phyloP scores from a whole-genome alignment of 2,113 vertebrate genomes.

The Propithecus coquereli region DNA sequence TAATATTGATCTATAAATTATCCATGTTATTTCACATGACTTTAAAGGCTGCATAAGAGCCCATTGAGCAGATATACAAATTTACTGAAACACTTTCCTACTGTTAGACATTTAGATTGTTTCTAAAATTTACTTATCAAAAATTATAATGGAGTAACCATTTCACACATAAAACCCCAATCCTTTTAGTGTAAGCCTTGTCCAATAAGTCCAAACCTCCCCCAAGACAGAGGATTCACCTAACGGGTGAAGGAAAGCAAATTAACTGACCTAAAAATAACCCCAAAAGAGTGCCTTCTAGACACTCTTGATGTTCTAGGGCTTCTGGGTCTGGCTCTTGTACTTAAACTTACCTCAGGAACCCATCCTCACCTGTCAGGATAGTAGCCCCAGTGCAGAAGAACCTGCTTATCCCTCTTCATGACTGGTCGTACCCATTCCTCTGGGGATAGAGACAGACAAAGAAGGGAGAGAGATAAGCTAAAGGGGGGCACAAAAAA shows the following conservation, averaged over 20 bases:
- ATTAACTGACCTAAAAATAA: constrained; percentile 22
- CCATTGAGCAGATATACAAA: neutral
- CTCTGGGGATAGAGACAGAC: constrained; percentile 81
- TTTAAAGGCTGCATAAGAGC: neutral
- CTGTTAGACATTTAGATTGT: neutral
- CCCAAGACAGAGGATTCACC: neutral
- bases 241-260: fast-evolving
- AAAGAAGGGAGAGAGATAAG: neutral
- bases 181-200: neutral
- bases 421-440: constrained; percentile 99
- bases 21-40: neutral
- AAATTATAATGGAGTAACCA: neutral
- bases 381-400: constrained; percentile 98
- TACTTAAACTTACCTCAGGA: neutral
- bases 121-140: constrained; percentile 24
- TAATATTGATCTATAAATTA: neutral
- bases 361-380: constrained; percentile 91
- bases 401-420: constrained; percentile 97
- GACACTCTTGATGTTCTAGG: neutral
- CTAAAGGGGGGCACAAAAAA: neutral
- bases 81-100: neutral
- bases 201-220: neutral
- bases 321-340: neutral
- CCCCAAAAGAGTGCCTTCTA: neutral
- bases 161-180: constrained; percentile 22